Percentiles rank a stretch among this genome's conserved stretches.
These are phyloP conservation scores for Enteromius unitaeniatus DNA, from an alignment of 2,797 vertebrate species.

Conservation along the genomic window DNA sequence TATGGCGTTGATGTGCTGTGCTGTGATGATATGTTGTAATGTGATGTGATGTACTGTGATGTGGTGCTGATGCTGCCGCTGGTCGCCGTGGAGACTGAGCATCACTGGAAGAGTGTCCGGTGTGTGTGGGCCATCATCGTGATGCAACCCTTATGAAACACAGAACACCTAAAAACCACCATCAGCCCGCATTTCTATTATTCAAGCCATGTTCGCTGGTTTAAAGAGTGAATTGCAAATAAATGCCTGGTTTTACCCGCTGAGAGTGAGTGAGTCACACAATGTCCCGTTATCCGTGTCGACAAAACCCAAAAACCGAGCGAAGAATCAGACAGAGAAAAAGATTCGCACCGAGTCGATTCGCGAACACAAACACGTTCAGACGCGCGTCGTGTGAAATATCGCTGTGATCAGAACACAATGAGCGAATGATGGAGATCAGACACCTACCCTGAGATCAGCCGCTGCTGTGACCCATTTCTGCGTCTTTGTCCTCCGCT, in stretches of 20 bases:
- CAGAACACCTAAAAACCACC: constrained; percentile 16
- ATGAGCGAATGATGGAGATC: neutral
- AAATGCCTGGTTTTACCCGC: neutral
- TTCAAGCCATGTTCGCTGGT: neutral
- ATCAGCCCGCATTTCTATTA: neutral
- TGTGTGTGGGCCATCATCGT: constrained; percentile 42
- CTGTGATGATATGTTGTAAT: too few relatives aligned
- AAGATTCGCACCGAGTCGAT: neutral
- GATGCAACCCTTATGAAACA: constrained; percentile 64
- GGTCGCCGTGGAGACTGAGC: constrained; percentile 60
- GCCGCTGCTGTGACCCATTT: constrained; percentile 54
- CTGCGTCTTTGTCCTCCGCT: constrained; percentile 54
- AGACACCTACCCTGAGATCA: constrained; percentile 21
- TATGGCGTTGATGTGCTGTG: too few relatives aligned
- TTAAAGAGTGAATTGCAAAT: neutral
- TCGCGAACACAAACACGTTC: neutral
- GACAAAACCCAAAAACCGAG: neutral
- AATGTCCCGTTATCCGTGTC: neutral
- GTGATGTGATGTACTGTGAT: neutral
- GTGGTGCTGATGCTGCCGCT: constrained; percentile 48
- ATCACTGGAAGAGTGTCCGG: constrained; percentile 44
- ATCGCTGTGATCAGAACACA: neutral
- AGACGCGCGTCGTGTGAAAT: neutral
- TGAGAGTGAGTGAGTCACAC: neutral
- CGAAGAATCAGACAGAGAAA: neutral